A percentile compares a stretch with the other conserved stretches of the same genome.
These are phyloP conservation scores for Netelia melanura DNA, from an alignment of 2,888 invertebrate genomes.

Conservation along the genomic window DNA sequence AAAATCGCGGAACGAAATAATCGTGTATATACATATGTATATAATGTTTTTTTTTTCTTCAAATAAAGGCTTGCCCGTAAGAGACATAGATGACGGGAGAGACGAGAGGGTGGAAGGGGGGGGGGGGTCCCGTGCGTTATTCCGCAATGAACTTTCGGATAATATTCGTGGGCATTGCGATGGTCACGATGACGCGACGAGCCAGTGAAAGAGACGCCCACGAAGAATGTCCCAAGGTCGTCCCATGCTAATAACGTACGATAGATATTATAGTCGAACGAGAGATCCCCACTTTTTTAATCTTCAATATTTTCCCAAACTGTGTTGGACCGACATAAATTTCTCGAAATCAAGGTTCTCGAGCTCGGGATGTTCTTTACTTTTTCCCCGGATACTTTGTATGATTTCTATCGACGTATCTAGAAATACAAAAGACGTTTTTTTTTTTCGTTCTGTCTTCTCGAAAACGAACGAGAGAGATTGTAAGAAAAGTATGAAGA, in stretches of 20 bases:
- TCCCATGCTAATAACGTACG: constrained; percentile 71
- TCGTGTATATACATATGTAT: not conserved
- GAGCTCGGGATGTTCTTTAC: not conserved
- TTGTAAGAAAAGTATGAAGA: constrained; percentile 13
- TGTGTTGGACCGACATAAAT: not conserved
- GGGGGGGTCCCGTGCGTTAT: constrained; percentile 24
- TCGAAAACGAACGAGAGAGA: constrained; percentile 9
- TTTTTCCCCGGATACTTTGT: not conserved
- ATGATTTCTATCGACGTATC: constrained; percentile 2
- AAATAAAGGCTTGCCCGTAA: constrained; percentile 6
- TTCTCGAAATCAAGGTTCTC: not conserved
- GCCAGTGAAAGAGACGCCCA: constrained; percentile 49
- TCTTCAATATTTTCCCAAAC: constrained; percentile 17
- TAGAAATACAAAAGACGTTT: not conserved
- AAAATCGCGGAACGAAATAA: constrained; percentile 47
- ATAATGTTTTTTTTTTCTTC: not conserved
- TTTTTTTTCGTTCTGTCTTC: not conserved
- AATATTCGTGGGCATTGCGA: constrained; percentile 20
- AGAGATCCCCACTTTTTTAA: constrained; percentile 21
- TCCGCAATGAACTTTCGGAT: constrained; percentile 49
- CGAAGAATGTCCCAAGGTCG: constrained; percentile 69
- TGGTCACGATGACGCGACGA: constrained; percentile 19
- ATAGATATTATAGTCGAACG: constrained; percentile 31
- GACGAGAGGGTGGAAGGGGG: not conserved
- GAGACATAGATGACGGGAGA: constrained; percentile 12